phyloP scores from a whole-genome alignment of 2,888 invertebrate species.

The Leptinotarsa haldemani region DNA sequence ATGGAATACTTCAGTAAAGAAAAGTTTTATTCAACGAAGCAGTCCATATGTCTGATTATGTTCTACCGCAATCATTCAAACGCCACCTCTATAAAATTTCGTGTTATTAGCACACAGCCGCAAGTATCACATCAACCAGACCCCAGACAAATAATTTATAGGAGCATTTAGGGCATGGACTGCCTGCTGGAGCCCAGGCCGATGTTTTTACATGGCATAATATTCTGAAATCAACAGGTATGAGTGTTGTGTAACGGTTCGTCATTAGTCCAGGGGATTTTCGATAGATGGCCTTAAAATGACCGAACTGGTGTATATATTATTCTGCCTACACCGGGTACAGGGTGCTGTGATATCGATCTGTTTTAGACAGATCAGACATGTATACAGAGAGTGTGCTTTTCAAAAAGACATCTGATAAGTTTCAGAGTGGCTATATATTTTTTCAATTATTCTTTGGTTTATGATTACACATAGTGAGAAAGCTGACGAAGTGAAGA shows the following conservation, averaged over 20 bases:
- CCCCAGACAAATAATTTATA: slow-evolving; percentile 31
- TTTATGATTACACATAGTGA: too few relatives aligned
- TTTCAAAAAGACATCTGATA: too few relatives aligned
- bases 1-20: too few relatives aligned
- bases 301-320: slow-evolving; percentile 28
- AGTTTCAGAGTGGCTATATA: too few relatives aligned
- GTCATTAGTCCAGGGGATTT: slow-evolving; percentile 58
- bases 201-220: slow-evolving; percentile 46
- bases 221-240: slow-evolving; percentile 59
- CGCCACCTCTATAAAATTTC: background rate
- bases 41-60: too few relatives aligned
- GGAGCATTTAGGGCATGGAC: slow-evolving; percentile 23
- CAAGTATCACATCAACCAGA: background rate
- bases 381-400: too few relatives aligned
- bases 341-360: background rate
- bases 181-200: slow-evolving; percentile 6
- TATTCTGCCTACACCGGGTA: background rate
- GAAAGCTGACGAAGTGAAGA: too few relatives aligned
- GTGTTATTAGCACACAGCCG: slow-evolving; percentile 38
- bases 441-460: too few relatives aligned
- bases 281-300: slow-evolving; percentile 63
- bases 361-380: too few relatives aligned
- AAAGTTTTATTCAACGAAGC: too few relatives aligned
- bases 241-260: slow-evolving; percentile 53
- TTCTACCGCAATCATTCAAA: background rate